Evolutionary conservation across 2,797 vertebrate genomes (phyloP).

Genomic region (Notamacropus eugenii): DNA sequence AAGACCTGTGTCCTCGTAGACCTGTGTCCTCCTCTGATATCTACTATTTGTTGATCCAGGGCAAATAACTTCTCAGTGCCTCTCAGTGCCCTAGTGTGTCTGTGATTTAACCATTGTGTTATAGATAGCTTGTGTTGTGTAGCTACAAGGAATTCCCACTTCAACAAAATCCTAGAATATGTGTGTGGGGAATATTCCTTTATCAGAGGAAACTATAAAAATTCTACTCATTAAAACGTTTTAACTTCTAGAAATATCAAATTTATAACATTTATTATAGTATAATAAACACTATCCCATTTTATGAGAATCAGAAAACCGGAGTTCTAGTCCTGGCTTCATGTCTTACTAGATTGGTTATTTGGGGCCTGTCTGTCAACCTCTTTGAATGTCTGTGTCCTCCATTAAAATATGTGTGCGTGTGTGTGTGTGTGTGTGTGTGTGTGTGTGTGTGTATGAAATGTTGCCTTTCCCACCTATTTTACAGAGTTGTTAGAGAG

Average conservation of each 20-base stretch:
- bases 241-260: background rate
- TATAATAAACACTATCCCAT: background rate
- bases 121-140: background rate
- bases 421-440: no score
- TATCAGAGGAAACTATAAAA: background rate
- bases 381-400: background rate
- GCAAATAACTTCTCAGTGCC: background rate
- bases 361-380: background rate
- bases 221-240: background rate
- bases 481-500: background rate
- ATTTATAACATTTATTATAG: background rate
- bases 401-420: no score
- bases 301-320: background rate
- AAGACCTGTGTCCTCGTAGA: background rate
- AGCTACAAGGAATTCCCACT: background rate
- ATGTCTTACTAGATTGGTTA: background rate
- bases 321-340: background rate
- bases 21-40: background rate
- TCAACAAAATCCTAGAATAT: background rate
- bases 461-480: background rate
- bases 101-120: background rate
- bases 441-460: no score
- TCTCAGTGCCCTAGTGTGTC: background rate
- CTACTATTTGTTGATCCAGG: background rate
- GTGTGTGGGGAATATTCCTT: background rate